Base-by-base conservation (phyloP, 2,113 vertebrate species). In the Nettapus auritus region DNA sequence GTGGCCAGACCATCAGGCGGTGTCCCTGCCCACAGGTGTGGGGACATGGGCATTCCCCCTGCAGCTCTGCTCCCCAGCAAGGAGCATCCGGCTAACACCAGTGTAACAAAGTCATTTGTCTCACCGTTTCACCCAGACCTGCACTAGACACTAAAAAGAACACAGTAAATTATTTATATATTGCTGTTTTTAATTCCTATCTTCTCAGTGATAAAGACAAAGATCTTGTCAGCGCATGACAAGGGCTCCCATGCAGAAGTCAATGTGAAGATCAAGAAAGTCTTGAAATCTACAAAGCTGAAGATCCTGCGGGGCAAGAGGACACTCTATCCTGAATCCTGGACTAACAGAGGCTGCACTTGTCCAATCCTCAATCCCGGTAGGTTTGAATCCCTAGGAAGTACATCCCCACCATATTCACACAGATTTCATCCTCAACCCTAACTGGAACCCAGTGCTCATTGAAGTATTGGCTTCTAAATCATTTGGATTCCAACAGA, bases 211-310 rank as follows among this genome's bases (percentile, higher is more conserved):
- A 95, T 99, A 87, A 99, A 99, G 97, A 98, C 98, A 19, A 99
- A 98, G 96, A 99, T 99, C 94, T 98, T 99, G 96, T 99, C 99
- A 36, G 99, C 99, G 82, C 99, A 99, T 36, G 99, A 99, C 95
- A 99, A 99, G 97, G 99, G 99, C 48, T 99, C 99, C 77, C 99
- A 99, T 60, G 99, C 99, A 22, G 99, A 99, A 95, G 99, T 99
- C 96, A 99, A 98, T 56, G 99, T 99, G 93, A 99, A 99, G 97
- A 98, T 99, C 91, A 99, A 99, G 97, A 99, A 99, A 97, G 98
- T 99, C 81, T 97, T 99, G 94, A 99, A 98, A 96, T 99, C 98
- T 89, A 98, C 98, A 84, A 99, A 99, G 96, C 82, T 99, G 95
- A 99, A 99, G 97, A 98, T 99, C 88, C 98, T 98, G 29, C 97